A percentile compares a stretch with the other conserved stretches of the same genome.
phyloP scores from a whole-genome alignment of 2,888 invertebrate species.

The Drosophila melanosoma region DNA sequence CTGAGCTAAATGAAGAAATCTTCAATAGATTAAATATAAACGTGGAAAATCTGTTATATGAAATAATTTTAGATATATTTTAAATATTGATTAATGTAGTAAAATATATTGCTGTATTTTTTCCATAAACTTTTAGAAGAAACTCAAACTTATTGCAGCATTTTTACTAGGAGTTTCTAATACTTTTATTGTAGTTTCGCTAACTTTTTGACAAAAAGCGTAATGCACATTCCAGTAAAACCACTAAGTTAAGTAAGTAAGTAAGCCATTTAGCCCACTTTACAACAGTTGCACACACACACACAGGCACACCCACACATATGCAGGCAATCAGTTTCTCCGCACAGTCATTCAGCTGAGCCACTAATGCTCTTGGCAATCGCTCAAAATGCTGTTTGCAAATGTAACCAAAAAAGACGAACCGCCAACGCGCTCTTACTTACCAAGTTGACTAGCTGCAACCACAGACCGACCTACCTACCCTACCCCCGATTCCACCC shows the following conservation, averaged over 20 bases:
- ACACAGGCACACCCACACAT: neutral
- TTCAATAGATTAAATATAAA: neutral
- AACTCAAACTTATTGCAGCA: conserved; percentile 7
- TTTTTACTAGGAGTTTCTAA: neutral
- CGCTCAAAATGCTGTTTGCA: conserved; percentile 69
- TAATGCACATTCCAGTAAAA: conserved; percentile 28
- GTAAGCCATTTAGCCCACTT: conserved; percentile 46
- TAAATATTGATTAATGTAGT: neutral
- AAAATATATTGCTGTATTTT: neutral
- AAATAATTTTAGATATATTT: neutral
- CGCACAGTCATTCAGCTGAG: conserved; percentile 19
- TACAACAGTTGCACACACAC: conserved; percentile 26
- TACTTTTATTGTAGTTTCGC: conserved; percentile 28
- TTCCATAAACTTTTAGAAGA: neutral
- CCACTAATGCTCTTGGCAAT: conserved; percentile 55
- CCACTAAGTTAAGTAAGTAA: conserved; percentile 25
- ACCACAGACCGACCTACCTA: no score
- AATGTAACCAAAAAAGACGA: conserved; percentile 59
- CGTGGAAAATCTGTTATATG: neutral
- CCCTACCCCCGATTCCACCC: no score
- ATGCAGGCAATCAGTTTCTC: neutral
- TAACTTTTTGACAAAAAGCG: conserved; percentile 44
- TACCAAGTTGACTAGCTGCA: conserved; percentile 32
- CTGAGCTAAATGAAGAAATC: neutral
- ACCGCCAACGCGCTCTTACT: conserved; percentile 50